Evolutionary conservation across 2,113 vertebrate species (phyloP).

Genomic region (Azemiops feae): DNA sequence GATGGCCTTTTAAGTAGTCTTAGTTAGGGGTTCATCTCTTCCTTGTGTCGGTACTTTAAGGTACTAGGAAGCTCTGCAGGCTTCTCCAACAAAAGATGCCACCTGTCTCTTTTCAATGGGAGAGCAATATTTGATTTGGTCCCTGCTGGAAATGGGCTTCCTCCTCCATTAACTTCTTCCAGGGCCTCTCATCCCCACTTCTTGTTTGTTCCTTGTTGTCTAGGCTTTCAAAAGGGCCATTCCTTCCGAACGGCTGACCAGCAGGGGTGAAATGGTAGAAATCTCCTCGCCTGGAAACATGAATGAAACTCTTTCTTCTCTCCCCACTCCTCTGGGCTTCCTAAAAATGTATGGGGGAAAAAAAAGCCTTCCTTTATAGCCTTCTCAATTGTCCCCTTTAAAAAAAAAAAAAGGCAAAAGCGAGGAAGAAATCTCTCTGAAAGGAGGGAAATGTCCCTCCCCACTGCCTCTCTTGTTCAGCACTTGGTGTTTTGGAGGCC

Average conservation of each 20-base stretch:
- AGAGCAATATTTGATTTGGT: constrained; percentile 9
- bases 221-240: background rate
- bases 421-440: constrained; percentile 55
- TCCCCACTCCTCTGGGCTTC: background rate
- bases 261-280: background rate
- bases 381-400: constrained; percentile 58
- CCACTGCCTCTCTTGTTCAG: constrained; percentile 58
- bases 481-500: constrained; percentile 77
- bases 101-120: background rate
- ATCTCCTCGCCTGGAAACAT: background rate
- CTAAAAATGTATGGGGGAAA: constrained; percentile 41
- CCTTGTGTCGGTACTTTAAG: no score
- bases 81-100: background rate
- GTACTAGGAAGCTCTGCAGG: constrained; percentile 3
- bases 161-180: constrained; percentile 8
- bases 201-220: constrained; percentile 1
- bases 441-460: constrained; percentile 56
- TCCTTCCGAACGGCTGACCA: background rate
- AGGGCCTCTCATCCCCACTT: background rate
- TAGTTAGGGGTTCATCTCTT: background rate
- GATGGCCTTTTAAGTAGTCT: background rate
- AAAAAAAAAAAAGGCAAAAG: background rate
- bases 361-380: constrained; percentile 59
- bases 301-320: background rate
- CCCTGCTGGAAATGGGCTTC: constrained; percentile 20